phyloP scores from a whole-genome alignment of 2,888 invertebrate genomes.

The Synergus gifuensis region DNA sequence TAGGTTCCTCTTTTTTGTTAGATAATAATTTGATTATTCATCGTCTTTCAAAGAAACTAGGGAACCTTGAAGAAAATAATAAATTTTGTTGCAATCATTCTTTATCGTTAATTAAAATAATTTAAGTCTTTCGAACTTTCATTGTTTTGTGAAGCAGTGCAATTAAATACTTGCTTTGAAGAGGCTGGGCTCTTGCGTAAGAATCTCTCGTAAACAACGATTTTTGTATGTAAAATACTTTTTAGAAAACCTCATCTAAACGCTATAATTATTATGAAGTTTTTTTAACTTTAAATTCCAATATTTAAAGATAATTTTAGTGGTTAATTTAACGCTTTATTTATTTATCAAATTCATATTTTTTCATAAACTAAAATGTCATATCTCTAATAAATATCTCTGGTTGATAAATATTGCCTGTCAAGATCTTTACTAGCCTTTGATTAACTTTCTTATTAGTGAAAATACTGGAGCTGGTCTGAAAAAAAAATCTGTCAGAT shows the following conservation, averaged over 20 bases:
- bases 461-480: not conserved
- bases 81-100: not conserved
- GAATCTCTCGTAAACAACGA: not conserved
- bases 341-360: not conserved
- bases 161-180: slow-evolving; percentile 25
- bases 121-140: not conserved
- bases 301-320: not conserved
- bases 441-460: not conserved
- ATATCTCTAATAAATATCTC: not conserved
- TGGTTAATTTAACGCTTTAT: too few species aligned
- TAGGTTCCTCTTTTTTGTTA: not conserved
- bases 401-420: not conserved
- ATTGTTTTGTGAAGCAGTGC: slow-evolving; percentile 6
- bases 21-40: not conserved
- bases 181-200: slow-evolving; percentile 21
- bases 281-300: too few species aligned
- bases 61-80: not conserved
- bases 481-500: not conserved
- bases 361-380: not conserved
- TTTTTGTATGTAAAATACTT: not conserved
- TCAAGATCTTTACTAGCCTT: not conserved
- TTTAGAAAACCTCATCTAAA: not conserved
- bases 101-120: not conserved
- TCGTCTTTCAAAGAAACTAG: not conserved
- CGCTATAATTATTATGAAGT: not conserved